phyloP scores from a whole-genome alignment of 2,888 invertebrate genomes.

The Trachelus iudaicus region DNA sequence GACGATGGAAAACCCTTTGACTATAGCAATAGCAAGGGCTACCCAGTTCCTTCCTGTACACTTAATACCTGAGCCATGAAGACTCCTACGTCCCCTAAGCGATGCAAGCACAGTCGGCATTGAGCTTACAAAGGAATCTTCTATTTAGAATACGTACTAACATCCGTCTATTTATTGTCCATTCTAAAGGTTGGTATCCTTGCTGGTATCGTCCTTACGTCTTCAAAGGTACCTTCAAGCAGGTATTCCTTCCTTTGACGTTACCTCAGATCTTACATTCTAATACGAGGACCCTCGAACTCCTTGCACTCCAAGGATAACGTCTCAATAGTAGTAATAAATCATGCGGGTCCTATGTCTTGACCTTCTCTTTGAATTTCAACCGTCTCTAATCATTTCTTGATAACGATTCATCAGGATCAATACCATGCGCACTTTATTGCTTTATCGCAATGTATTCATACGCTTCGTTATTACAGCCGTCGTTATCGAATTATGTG shows the following conservation, averaged over 20 bases:
- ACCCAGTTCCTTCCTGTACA: background rate
- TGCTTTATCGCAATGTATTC: background rate
- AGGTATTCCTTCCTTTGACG: background rate
- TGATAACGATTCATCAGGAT: background rate
- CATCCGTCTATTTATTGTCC: conserved; percentile 56
- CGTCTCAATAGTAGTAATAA: background rate
- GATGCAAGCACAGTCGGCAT: conserved; percentile 27
- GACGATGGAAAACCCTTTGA: background rate
- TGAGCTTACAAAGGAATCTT: conserved; percentile 42
- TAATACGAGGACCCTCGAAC: background rate
- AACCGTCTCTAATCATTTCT: background rate
- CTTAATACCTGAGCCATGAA: background rate
- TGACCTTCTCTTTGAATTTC: background rate
- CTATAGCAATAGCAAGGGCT: background rate
- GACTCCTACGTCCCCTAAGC: background rate
- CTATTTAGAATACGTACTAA: conserved; percentile 15
- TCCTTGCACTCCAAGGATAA: background rate
- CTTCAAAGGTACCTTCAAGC: background rate
- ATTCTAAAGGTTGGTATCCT: background rate
- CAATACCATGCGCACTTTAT: background rate
- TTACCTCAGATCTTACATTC: background rate
- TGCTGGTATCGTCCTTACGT: background rate
- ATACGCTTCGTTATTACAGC: background rate
- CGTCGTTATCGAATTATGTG: background rate
- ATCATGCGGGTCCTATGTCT: background rate